These are phyloP conservation scores for Hylaeus anthracinus DNA, from an alignment of 1,140 invertebrate species.

Conservation along the genomic window DNA sequence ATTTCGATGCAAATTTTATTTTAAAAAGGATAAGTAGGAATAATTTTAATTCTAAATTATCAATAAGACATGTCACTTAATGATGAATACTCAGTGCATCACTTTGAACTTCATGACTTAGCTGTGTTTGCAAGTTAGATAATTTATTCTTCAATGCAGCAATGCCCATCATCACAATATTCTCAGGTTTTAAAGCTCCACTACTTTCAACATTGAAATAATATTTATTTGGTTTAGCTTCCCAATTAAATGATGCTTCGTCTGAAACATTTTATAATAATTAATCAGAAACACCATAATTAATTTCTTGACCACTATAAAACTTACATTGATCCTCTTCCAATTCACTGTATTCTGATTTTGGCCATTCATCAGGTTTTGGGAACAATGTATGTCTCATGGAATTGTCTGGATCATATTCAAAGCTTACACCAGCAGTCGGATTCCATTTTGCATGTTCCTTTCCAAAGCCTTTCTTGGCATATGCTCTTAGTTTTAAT, in stretches of 20 bases:
- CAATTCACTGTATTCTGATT: conserved; percentile 97
- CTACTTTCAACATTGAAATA: conserved; percentile 98
- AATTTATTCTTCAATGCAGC: conserved; percentile 97
- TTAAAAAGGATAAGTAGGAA: not conserved
- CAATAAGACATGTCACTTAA: conserved; percentile 54
- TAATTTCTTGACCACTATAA: conserved; percentile 21
- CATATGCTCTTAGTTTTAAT: conserved; percentile 96
- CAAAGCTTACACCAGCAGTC: conserved; percentile 98
- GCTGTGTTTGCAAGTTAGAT: conserved; percentile 95
- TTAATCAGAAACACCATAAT: conserved; percentile 5
- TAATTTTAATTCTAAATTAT: not conserved
- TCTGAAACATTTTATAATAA: conserved; percentile 80
- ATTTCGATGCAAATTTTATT: conserved; percentile 12
- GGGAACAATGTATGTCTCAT: conserved; percentile 98
- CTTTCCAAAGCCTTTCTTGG: conserved; percentile 98
- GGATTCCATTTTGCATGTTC: conserved; percentile 99
- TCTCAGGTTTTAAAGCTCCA: conserved; percentile 96
- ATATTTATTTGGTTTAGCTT: conserved; percentile 98
- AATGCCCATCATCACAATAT: conserved; percentile 97
- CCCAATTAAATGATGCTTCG: conserved; percentile 96
- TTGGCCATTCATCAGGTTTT: conserved; percentile 99
- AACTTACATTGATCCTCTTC: conserved; percentile 94
- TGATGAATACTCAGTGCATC: conserved; percentile 89
- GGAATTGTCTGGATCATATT: conserved; percentile 99
- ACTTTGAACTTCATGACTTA: conserved; percentile 92